Percentiles rank a stretch among this genome's conserved stretches.
Evolutionary conservation across 1,140 invertebrate genomes (phyloP).

Genomic region (Musca domestica): DNA sequence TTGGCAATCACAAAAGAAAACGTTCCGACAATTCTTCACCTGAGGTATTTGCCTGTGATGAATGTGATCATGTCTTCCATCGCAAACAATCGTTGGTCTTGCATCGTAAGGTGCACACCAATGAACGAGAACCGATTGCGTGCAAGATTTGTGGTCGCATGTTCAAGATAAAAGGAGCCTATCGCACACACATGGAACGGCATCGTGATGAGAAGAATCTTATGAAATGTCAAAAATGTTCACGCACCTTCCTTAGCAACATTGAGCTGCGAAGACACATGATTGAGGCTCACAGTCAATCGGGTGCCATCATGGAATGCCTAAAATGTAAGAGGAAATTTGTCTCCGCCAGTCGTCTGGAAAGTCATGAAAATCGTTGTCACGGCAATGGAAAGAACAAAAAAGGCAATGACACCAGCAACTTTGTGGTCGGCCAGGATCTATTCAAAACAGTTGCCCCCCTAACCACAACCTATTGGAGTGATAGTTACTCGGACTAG

Average conservation of each 20-base stretch:
- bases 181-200: constrained; percentile 52
- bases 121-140: constrained; percentile 55
- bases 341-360: constrained; percentile 35
- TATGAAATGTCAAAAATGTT: constrained; percentile 45
- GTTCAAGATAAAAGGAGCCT: constrained; percentile 51
- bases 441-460: constrained; percentile 55
- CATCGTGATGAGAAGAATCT: constrained; percentile 41
- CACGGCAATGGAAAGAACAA: constrained; percentile 16
- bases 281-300: constrained; percentile 41
- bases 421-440: constrained; percentile 37
- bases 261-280: constrained; percentile 45
- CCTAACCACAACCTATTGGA: constrained; percentile 55
- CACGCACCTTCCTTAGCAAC: constrained; percentile 37
- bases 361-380: constrained; percentile 34
- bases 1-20: constrained; percentile 18
- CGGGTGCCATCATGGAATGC: constrained; percentile 42
- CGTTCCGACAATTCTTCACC: constrained; percentile 16
- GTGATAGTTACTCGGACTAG: constrained; percentile 56
- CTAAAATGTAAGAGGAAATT: constrained; percentile 49
- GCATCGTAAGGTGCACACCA: constrained; percentile 62
- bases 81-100: constrained; percentile 54
- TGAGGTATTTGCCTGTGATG: constrained; percentile 33
- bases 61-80: constrained; percentile 41
- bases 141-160: constrained; percentile 52
- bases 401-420: constrained; percentile 23